Evolutionary conservation across 1,140 invertebrate species (phyloP).

Genomic region (Pseudomyrmex pallidus): DNA sequence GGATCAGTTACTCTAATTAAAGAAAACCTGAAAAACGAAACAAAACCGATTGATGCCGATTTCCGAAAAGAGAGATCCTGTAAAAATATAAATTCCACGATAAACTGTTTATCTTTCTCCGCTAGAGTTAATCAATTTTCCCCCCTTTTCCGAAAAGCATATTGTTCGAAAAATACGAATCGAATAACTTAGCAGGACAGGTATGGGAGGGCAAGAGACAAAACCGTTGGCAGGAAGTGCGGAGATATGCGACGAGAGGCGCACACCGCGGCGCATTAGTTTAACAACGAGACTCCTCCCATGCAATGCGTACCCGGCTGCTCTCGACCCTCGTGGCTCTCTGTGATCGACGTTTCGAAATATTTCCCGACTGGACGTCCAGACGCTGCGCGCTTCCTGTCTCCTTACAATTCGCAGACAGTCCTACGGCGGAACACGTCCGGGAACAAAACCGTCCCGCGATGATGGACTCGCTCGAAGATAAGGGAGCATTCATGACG

Average conservation of each 20-base stretch:
- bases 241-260: conserved; percentile 42
- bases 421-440: conserved; percentile 73
- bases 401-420: conserved; percentile 83
- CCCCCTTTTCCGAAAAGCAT: background rate
- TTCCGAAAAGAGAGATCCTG: too few relatives aligned
- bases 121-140: too few relatives aligned
- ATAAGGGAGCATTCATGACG: conserved; percentile 84
- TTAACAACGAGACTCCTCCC: conserved; percentile 60
- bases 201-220: background rate
- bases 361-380: conserved; percentile 79
- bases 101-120: too few relatives aligned
- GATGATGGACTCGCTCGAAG: conserved; percentile 82
- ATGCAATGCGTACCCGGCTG: conserved; percentile 40
- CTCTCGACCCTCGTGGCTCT: conserved; percentile 70
- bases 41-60: background rate
- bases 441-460: conserved; percentile 77
- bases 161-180: background rate
- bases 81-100: too few relatives aligned
- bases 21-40: background rate
- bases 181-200: conserved; percentile 38
- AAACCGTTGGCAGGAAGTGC: conserved; percentile 21
- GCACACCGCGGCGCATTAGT: conserved; percentile 45
- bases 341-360: conserved; percentile 78
- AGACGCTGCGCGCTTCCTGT: conserved; percentile 81
- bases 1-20: conserved; percentile 27